Percentiles rank a stretch among this genome's conserved stretches.
phyloP scores from a whole-genome alignment of 1,140 invertebrate species.

The Agrypnia vestita region DNA sequence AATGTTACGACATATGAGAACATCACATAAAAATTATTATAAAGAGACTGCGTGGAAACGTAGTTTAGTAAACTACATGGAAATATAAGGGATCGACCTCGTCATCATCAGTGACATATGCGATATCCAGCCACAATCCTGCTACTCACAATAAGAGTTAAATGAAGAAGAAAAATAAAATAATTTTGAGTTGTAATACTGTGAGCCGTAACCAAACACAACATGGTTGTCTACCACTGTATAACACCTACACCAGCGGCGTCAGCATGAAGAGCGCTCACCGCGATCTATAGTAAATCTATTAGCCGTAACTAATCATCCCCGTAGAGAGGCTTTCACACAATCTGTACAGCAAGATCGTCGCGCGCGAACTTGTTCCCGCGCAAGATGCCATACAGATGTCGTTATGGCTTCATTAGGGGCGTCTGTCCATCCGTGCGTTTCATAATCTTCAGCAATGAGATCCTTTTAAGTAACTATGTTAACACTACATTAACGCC shows the following conservation, averaged over 20 bases:
- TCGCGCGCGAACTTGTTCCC: conserved; percentile 6
- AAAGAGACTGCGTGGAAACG: too few species aligned
- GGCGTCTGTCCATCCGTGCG: background rate
- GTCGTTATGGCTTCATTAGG: conserved; percentile 58
- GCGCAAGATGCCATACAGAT: conserved; percentile 16
- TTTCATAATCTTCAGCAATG: conserved; percentile 15
- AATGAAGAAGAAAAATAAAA: too few species aligned
- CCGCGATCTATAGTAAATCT: conserved; percentile 57
- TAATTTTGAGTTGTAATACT: too few species aligned
- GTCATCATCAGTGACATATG: too few species aligned
- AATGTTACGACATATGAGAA: too few species aligned
- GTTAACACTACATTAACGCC: background rate
- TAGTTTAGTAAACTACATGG: too few species aligned
- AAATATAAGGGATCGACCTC: too few species aligned
- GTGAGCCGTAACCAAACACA: too few species aligned
- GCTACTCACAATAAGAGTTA: too few species aligned
- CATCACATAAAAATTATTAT: too few species aligned
- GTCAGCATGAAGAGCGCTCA: conserved; percentile 29
- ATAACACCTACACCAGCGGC: conserved; percentile 24
- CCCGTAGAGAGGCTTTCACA: conserved; percentile 24
- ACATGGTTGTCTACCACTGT: background rate
- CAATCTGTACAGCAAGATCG: conserved; percentile 30
- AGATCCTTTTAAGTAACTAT: background rate
- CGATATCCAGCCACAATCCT: too few species aligned
- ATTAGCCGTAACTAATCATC: conserved; percentile 59